Base-by-base conservation (phyloP, 92 coral and sea anemone species). In the Phymanthus crucifer region DNA sequence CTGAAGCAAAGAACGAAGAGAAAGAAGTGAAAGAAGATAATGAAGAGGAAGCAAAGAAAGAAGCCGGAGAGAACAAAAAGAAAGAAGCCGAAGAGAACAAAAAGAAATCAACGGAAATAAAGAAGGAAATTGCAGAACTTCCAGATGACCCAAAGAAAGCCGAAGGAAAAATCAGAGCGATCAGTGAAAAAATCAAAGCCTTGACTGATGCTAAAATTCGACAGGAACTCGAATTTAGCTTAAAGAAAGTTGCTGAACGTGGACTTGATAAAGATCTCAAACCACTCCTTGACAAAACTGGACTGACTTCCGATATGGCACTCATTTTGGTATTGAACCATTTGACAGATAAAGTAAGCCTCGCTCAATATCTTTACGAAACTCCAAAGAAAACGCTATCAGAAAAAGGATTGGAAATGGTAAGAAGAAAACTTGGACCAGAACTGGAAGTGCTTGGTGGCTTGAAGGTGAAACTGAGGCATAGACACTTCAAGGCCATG, bases 391-490 rank as follows among this genome's bases (percentile, higher is more conserved):
- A 73, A 11, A 81, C 54, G 8, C 43, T 73, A 0, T 1, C 43
- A 11, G 79, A 73, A 16, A 71, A 69, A 24, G 79, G 77, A 46
- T 74, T 70, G 69, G 74, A 48, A 13, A 67, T 74, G 7, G 64
- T 78, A 14, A 35, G 52, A 58, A 78, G 85, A 48, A 29, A 70
- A 13, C 33, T 87, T 31, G 84, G 88, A 78, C 91, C 85, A 17
- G 73, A 75, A 48, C 84, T 87, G 5, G 91, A 87, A 83, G 88
- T 87, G 9, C 85, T 83, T 33, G 91, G 91, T 52, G 91, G 78
- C 4, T 71, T 87, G 65, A 48, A 4, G 58, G 27, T 73, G 61
- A 38, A 78, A 68, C n/a, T n/a, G n/a, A n/a, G 85, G 78, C 24
- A 87, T 87, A 10, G 85, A 87, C 48, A 45, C 45, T 0, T 40